Evolutionary conservation across 1,140 invertebrate genomes (phyloP).

Genomic region (Polypedilum pembai): DNA sequence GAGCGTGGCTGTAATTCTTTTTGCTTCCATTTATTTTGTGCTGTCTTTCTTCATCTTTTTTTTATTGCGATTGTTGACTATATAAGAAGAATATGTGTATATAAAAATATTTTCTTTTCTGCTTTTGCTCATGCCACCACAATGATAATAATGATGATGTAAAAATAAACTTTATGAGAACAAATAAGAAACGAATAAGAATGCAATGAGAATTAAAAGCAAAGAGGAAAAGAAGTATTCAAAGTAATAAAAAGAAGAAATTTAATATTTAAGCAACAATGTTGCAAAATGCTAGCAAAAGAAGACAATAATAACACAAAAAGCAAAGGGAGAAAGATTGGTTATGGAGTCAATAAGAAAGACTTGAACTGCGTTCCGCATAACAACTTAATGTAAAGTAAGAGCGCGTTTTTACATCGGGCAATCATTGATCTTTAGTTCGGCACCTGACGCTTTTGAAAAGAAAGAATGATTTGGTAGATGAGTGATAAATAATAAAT

Average conservation of each 20-base stretch:
- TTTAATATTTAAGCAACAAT: neutral
- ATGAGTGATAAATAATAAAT: conserved; percentile 3
- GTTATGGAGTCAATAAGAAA: neutral
- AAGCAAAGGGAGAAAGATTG: neutral
- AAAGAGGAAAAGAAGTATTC: neutral
- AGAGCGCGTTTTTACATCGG: too few species aligned
- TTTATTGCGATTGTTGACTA: neutral
- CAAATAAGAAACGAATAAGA: neutral
- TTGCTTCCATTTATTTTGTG: neutral
- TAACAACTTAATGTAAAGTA: too few species aligned
- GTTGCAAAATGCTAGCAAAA: neutral
- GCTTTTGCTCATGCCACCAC: neutral
- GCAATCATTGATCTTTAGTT: neutral
- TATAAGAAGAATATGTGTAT: neutral
- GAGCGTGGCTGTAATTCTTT: neutral
- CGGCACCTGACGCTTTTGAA: neutral
- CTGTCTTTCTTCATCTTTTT: neutral
- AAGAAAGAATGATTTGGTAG: neutral
- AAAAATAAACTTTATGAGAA: neutral
- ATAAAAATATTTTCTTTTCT: conserved; percentile 6
- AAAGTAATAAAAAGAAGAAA: neutral
- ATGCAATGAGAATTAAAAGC: neutral
- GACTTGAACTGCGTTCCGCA: neutral
- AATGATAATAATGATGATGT: neutral
- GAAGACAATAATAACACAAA: too few species aligned